Base-by-base conservation (phyloP, 1,140 invertebrate genomes). In the Procambarus clarkii region DNA sequence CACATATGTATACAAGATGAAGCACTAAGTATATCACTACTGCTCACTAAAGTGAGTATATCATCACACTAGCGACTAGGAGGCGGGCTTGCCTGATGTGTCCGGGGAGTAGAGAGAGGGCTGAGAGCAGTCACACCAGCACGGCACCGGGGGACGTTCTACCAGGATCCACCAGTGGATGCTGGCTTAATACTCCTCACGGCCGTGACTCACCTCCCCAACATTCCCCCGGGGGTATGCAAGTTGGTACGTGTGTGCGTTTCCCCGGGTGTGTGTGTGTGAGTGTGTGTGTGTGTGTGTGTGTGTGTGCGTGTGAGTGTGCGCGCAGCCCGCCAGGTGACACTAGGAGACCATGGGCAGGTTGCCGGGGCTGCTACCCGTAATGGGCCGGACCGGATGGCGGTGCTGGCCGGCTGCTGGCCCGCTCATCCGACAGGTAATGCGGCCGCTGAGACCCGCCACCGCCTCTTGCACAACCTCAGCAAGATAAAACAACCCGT, bases 161-260 rank as follows among this genome's bases (percentile, higher is more conserved):
- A 74, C 69, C 69, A 74, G 69, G 69, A 34, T 4, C 13, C n/a
- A 24, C n/a, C 69, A 74, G 69, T 21, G n/a, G 69, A 24, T 74
- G 69, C 69, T 34, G 69, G 69, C 69, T 74, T 74, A 74, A 74
- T 74, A 74, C 69, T 74, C 69, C 69, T 74, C n/a, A 74, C 34
- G 69, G n/a, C 69, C 24, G 24, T 74, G 69, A 74, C 69, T 74
- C 69, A 74, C 69, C 69, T 24, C 69, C 69, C n/a, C 69, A 24
- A 74, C 69, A 74, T 34, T 74, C 69, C 69, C 69, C 24, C 69
- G 21, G 69, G 69, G 69, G 69, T 24, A 74, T 74, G 69, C 11
- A 21, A 74, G 69, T 74, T 24, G n/a, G 69, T 74, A 24, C 4
- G 69, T 74, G 21, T 24, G 69, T 74, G 34, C 11, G n/a, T 74